A percentile compares a stretch with the other conserved stretches of the same genome.
Evolutionary conservation across 2,888 invertebrate species (phyloP).

Genomic region (Keiferia lycopersicella): DNA sequence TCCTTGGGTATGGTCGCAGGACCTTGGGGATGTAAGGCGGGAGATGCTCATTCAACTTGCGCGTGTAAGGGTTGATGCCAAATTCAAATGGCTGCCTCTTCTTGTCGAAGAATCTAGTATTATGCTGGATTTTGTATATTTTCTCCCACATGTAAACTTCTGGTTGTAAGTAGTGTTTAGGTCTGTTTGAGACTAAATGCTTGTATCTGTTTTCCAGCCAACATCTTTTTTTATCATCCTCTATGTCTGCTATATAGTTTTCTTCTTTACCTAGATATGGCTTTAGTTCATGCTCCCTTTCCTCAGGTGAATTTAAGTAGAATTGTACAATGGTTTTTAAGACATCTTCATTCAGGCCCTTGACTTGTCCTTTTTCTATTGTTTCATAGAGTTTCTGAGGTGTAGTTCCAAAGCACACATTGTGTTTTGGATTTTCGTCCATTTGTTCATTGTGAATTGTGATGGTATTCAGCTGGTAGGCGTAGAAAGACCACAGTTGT

Average conservation of each 20-base stretch:
- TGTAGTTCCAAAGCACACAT: slow-evolving; percentile 90
- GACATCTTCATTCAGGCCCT: slow-evolving; percentile 91
- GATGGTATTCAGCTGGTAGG: slow-evolving; percentile 96
- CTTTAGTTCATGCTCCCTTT: slow-evolving; percentile 83
- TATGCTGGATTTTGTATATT: slow-evolving; percentile 88
- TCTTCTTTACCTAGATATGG: slow-evolving; percentile 85
- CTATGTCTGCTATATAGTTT: slow-evolving; percentile 84
- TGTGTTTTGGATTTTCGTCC: slow-evolving; percentile 85
- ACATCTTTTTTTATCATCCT: slow-evolving; percentile 83
- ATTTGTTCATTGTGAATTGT: slow-evolving; percentile 83
- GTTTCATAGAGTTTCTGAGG: slow-evolving; percentile 87
- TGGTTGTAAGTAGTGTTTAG: slow-evolving; percentile 81
- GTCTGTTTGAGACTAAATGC: slow-evolving; percentile 85
- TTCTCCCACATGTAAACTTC: slow-evolving; percentile 91
- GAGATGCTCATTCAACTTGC: slow-evolving; percentile 84
- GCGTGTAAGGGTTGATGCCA: slow-evolving; percentile 80
- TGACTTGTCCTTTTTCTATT: slow-evolving; percentile 85
- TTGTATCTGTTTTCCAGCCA: slow-evolving; percentile 88
- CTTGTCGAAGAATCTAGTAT: slow-evolving; percentile 85
- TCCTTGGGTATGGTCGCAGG: slow-evolving; percentile 82
- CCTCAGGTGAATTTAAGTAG: slow-evolving; percentile 86
- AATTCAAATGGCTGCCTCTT: slow-evolving; percentile 87
- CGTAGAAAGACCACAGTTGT: slow-evolving; percentile 90
- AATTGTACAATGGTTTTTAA: slow-evolving; percentile 87
- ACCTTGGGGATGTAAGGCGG: slow-evolving; percentile 86